phyloP scores from a whole-genome alignment of 2,888 invertebrate species.

The Scrobipalpa costella region DNA sequence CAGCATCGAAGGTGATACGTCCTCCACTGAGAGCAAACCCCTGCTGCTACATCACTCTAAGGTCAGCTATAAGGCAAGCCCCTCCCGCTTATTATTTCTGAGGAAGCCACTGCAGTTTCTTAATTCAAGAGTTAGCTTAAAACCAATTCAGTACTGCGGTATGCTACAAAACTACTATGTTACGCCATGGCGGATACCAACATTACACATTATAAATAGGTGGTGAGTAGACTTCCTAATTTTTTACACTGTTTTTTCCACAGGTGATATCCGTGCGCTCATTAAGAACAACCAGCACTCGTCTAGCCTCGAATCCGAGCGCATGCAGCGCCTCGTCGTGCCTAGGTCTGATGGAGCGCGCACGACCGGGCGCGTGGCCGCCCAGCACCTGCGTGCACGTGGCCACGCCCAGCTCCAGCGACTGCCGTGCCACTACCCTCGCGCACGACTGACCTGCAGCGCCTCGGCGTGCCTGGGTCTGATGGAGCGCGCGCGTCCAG shows the following conservation, averaged over 20 bases:
- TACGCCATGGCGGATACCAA: too few species aligned
- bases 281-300: conserved; percentile 49
- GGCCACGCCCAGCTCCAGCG: conserved; percentile 56
- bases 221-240: neutral
- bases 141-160: too few species aligned
- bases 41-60: conserved; percentile 62
- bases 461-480: neutral
- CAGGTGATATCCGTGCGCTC: conserved; percentile 73
- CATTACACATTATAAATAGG: too few species aligned
- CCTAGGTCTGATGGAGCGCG: conserved; percentile 55
- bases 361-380: conserved; percentile 54
- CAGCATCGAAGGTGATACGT: conserved; percentile 62
- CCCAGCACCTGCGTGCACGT: conserved; percentile 55
- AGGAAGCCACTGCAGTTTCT: too few species aligned
- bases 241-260: neutral
- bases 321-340: conserved; percentile 53
- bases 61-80: conserved; percentile 42
- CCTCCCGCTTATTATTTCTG: too few species aligned
- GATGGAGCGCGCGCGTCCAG: too few species aligned
- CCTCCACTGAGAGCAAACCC: conserved; percentile 67
- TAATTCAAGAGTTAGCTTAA: too few species aligned
- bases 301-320: conserved; percentile 42
- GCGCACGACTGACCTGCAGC: conserved; percentile 23
- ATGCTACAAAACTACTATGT: too few species aligned
- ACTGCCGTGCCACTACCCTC: conserved; percentile 39